phyloP scores from a whole-genome alignment of 2,888 invertebrate genomes.

The Deladenus siricidicola region DNA sequence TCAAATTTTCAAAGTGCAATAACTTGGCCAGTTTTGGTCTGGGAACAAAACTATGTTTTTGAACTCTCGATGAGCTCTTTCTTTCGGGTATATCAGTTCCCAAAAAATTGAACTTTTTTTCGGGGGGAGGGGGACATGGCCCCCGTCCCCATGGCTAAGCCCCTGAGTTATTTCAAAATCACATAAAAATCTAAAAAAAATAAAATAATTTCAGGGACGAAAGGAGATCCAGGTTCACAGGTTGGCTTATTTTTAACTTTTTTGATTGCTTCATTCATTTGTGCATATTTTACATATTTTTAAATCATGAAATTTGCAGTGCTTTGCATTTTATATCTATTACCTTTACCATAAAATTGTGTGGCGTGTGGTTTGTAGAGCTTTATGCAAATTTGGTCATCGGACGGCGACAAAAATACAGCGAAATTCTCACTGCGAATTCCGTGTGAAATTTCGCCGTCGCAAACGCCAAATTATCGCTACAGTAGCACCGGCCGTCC shows the following conservation, averaged over 20 bases:
- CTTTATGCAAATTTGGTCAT: constrained; percentile 1
- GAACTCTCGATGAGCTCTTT: not conserved
- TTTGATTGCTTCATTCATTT: not conserved
- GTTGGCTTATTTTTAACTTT: not conserved
- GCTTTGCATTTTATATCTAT: too few relatives aligned
- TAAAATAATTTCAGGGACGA: constrained; percentile 18
- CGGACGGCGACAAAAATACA: not conserved
- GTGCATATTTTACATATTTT: not conserved
- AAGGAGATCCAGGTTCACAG: constrained; percentile 14
- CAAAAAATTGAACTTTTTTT: not conserved
- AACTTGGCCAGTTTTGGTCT: not conserved
- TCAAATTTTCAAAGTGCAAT: too few relatives aligned
- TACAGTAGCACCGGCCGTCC: too few relatives aligned
- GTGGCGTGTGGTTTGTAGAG: constrained; percentile 12
- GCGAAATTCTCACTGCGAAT: not conserved
- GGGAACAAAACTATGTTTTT: not conserved
- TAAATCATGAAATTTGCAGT: too few relatives aligned
- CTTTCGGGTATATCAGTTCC: not conserved
- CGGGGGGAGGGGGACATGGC: not conserved
- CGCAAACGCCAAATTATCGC: too few relatives aligned
- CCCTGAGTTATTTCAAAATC: not conserved
- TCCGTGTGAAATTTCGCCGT: too few relatives aligned
- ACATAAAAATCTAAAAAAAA: not conserved
- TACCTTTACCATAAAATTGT: too few relatives aligned
- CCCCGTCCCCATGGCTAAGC: not conserved